Evolutionary conservation across 2,888 invertebrate species (phyloP).

Genomic region (Drosophila stalkeri): DNA sequence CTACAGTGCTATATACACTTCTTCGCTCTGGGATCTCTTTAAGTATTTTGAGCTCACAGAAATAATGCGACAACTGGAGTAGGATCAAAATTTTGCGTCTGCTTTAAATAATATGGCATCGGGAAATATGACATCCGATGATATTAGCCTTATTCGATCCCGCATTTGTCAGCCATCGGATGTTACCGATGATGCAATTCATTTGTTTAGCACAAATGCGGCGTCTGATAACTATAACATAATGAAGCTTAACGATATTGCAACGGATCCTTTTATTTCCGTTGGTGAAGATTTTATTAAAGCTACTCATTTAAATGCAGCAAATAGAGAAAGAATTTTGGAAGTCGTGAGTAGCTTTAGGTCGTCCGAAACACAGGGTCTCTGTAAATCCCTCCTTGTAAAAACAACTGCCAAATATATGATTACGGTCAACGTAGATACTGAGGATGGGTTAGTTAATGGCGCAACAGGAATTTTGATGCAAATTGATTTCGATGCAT

Average conservation of each 20-base stretch:
- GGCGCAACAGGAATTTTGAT: too few species aligned
- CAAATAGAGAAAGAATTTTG: background rate
- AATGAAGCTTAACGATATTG: background rate
- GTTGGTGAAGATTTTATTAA: too few species aligned
- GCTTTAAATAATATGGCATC: background rate
- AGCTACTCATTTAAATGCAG: background rate
- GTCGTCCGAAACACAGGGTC: too few species aligned
- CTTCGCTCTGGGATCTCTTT: background rate
- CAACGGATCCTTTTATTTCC: background rate
- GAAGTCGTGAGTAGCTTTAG: too few species aligned
- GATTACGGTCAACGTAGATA: too few species aligned
- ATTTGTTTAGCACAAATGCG: background rate
- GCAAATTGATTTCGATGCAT: too few species aligned
- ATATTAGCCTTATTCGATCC: background rate
- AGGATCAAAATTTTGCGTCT: background rate
- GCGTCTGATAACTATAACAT: background rate
- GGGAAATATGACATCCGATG: background rate
- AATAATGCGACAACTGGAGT: conserved; percentile 2
- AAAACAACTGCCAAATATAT: too few species aligned
- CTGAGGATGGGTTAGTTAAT: too few species aligned
- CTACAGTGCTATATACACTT: background rate
- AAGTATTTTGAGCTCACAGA: conserved; percentile 1
- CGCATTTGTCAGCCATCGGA: background rate
- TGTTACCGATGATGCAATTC: background rate
- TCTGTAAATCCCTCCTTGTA: too few species aligned